Percentiles rank a stretch among this genome's conserved stretches.
These are phyloP conservation scores for Aplysia californica DNA, from an alignment of 1,140 invertebrate species.

Conservation along the genomic window DNA sequence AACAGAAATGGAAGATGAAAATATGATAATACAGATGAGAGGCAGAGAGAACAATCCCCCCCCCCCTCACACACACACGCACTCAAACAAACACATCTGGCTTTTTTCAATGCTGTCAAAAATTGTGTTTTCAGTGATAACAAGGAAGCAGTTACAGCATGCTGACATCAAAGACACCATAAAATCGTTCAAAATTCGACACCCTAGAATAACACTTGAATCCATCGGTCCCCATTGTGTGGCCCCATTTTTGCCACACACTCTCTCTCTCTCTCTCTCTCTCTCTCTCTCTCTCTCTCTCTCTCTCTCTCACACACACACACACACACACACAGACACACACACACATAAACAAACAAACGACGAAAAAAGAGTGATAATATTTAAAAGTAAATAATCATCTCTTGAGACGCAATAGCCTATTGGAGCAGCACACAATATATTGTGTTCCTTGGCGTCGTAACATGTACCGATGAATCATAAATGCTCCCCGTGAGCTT, in stretches of 20 bases:
- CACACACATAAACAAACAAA: slow-evolving; percentile 8
- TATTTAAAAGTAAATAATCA: not conserved
- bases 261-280: too few species aligned
- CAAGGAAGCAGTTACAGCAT: too few species aligned
- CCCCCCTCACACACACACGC: not conserved
- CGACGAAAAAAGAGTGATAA: not conserved
- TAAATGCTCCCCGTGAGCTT: not conserved
- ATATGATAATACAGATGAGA: not conserved
- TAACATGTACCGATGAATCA: not conserved
- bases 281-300: too few species aligned
- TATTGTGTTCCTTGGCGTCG: not conserved
- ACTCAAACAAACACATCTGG: too few species aligned
- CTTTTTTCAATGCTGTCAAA: too few species aligned
- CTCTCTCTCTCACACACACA: not conserved
- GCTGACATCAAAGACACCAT: too few species aligned
- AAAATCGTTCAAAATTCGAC: too few species aligned
- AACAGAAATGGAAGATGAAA: not conserved
- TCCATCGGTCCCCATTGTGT: too few species aligned
- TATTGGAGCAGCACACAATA: too few species aligned
- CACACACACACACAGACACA: slow-evolving; percentile 15
- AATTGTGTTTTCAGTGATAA: too few species aligned
- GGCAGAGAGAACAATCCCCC: not conserved
- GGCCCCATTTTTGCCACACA: too few species aligned
- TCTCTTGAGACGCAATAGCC: not conserved
- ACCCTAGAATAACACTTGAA: too few species aligned